These are phyloP conservation scores for Hydropsyche betteni DNA, from an alignment of 2,888 invertebrate genomes.

Conservation along the genomic window DNA sequence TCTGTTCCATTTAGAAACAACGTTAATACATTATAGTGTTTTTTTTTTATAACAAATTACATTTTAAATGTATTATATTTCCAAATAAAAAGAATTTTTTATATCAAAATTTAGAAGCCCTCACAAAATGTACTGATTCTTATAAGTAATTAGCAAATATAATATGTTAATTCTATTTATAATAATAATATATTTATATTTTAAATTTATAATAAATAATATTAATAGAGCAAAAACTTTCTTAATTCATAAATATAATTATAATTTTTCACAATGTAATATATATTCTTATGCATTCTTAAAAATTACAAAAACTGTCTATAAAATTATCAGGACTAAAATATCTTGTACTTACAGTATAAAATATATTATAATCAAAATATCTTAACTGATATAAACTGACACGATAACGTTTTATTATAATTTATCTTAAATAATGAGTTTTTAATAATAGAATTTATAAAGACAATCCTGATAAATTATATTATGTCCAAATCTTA, in stretches of 20 bases:
- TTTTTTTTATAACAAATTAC: slow-evolving; percentile 7
- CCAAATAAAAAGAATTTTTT: slow-evolving; percentile 9
- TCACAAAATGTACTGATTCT: slow-evolving; percentile 27
- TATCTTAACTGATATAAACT: slow-evolving; percentile 15
- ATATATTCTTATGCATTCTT: neutral
- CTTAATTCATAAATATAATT: slow-evolving; percentile 13
- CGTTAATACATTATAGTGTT: neutral
- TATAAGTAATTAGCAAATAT: slow-evolving; percentile 19
- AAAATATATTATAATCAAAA: slow-evolving; percentile 24
- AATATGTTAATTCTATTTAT: slow-evolving; percentile 5
- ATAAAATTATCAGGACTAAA: slow-evolving; percentile 24
- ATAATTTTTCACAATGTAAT: slow-evolving; percentile 13
- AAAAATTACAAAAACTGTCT: neutral
- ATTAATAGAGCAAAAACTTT: slow-evolving; percentile 21
- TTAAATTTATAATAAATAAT: slow-evolving; percentile 17
- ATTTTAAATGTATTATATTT: slow-evolving; percentile 3
- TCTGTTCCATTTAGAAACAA: slow-evolving; percentile 48
- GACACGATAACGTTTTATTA: slow-evolving; percentile 12
- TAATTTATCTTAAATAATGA: slow-evolving; percentile 16
- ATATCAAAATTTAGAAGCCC: slow-evolving; percentile 27
- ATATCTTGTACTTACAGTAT: slow-evolving; percentile 28
- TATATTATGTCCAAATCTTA: neutral
- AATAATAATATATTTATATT: slow-evolving; percentile 1
- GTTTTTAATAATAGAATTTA: slow-evolving; percentile 14
- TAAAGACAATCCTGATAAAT: slow-evolving; percentile 3